Base-by-base conservation (phyloP, 2,113 vertebrate species). In the Cinclus cinclus region DNA sequence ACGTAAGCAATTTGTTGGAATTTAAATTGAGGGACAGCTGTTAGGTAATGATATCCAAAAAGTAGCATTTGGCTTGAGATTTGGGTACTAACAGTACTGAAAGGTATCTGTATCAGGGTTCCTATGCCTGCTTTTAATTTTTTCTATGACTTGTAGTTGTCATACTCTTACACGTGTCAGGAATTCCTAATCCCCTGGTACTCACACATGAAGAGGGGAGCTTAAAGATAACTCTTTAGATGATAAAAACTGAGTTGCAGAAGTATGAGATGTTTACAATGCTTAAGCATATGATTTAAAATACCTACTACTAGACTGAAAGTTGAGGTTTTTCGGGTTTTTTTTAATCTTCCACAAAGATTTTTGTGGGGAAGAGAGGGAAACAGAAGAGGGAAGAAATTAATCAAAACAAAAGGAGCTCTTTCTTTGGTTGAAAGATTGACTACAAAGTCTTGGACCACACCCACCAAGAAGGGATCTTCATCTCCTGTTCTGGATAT, bases 241-340 rank as follows among this genome's bases (percentile, higher is more conserved):
- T 23, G 21, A n/a, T 55, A 92, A 75, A 84, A 84, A 28, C 0
- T 28, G n/a, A 35, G 22, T 55, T 50, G 10, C 20, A 92, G 74
- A 63, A 87, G 17, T 39, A 22, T 13, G 55, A 47, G 11, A 30
- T 75, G 3, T 75, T 78, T 33, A 47, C n/a, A 42, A 4, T 46
- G 19, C 42, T 91, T 49, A 85, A 83, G 18, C 13, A 28, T 59
- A 73, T 89, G 73, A 85, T 9, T 35, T 75, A n/a, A 74, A 75
- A 28, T 69, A 41, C 30, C 31, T 77, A 18, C 41, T 21, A n/a
- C 6, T 62, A 42, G 8, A 27, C 5, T n/a, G 41, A 62, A 55
- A 83, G 16, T 33, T 49, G 31, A 25, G 16, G 1, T 2, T 27
- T n/a, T 53, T 21, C 0, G 2, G 19, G 5, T 52, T 16, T 59